Conservation (phyloP, 1,140 invertebrate genomes). For the Lordiphosa clarofinis region DNA sequence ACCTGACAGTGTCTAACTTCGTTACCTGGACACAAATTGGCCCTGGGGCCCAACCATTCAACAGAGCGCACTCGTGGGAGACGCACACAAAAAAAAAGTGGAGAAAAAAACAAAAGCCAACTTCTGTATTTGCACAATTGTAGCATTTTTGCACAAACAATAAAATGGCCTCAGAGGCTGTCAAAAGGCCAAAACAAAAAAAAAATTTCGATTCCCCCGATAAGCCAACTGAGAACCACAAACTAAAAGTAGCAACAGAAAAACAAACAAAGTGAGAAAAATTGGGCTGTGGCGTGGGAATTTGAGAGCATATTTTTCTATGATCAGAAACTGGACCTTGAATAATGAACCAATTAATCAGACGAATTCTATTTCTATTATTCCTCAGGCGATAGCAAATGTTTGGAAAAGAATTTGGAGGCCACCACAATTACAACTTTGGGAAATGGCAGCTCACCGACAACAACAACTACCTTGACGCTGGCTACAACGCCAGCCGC, state of each 20-base stretch:
- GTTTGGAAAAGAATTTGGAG: conserved; percentile 75
- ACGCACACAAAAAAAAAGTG: conserved; percentile 17
- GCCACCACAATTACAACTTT: conserved; percentile 59
- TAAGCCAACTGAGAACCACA: conserved; percentile 28
- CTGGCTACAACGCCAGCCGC: conserved; percentile 37
- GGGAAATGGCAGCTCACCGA: conserved; percentile 66
- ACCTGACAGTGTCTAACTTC: conserved; percentile 34
- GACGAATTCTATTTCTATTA: too few relatives aligned
- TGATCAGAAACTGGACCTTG: too few relatives aligned
- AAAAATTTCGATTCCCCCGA: conserved; percentile 64
- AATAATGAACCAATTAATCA: too few relatives aligned
- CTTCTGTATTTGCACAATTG: conserved; percentile 66
- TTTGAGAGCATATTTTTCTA: too few relatives aligned
- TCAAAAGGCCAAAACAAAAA: conserved; percentile 28
- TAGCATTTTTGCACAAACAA: conserved; percentile 60
- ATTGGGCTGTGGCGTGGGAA: not conserved
- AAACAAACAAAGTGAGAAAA: conserved; percentile 8
- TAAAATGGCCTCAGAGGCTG: conserved; percentile 65
- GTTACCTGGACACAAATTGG: conserved; percentile 59
- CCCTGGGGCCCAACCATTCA: conserved; percentile 57
- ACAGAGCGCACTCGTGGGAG: conserved; percentile 63
- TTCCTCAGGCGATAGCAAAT: conserved; percentile 70
- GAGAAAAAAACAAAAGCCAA: conserved; percentile 52
- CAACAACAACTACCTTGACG: conserved; percentile 61
- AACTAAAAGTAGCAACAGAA: not conserved